These are phyloP conservation scores for Neoitamus cyanurus DNA, from an alignment of 2,888 invertebrate genomes.

Conservation along the genomic window DNA sequence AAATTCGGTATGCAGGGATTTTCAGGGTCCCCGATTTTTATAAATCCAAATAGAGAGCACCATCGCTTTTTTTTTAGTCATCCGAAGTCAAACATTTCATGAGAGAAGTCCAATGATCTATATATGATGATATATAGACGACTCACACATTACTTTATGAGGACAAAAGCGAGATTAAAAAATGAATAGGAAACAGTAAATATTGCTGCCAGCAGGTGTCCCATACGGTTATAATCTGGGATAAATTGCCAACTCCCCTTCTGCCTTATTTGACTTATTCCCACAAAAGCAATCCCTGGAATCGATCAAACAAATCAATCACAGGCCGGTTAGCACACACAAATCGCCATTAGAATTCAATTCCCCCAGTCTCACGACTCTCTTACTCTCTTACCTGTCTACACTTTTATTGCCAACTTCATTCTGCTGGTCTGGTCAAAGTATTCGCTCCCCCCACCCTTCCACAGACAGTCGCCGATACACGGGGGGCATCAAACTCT, in stretches of 20 bases:
- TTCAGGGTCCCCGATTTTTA: no score
- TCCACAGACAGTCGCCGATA: not conserved
- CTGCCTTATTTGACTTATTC: not conserved
- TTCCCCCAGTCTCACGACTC: not conserved
- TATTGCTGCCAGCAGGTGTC: not conserved
- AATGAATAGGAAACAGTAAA: not conserved
- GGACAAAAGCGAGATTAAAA: no score
- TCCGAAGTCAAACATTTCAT: no score
- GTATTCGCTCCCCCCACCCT: not conserved
- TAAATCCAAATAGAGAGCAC: no score
- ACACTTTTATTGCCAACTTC: not conserved
- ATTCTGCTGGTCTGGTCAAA: not conserved
- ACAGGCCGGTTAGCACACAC: not conserved
- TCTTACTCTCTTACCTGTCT: not conserved
- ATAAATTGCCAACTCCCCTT: not conserved
- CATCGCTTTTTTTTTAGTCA: no score
- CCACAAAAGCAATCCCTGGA: not conserved
- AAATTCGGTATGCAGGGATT: no score
- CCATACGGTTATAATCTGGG: not conserved
- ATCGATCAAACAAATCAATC: not conserved
- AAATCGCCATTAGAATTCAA: not conserved
- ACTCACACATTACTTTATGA: no score
- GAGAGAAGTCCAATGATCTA: no score
- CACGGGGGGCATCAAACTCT: not conserved
- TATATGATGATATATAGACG: no score